Conservation (phyloP, 1,140 invertebrate species). For the Ceratosolen fusciceps region DNA sequence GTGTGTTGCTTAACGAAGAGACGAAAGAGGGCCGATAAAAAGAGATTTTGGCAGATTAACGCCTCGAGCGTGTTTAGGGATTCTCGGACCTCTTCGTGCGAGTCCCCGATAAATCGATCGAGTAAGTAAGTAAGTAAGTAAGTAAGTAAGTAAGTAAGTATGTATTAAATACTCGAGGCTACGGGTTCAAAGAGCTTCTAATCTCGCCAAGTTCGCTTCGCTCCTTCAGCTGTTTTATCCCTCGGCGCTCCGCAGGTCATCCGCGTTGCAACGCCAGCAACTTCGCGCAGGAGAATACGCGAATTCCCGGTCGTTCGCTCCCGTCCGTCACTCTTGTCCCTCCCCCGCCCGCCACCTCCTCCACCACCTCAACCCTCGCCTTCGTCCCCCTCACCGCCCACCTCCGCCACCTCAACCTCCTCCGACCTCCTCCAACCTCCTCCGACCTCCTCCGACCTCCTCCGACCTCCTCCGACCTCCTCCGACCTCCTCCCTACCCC, state of each 20-base stretch:
- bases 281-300: slow-evolving; percentile 57
- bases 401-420: too few species aligned
- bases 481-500: too few species aligned
- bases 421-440: too few species aligned
- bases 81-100: background rate
- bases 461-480: too few species aligned
- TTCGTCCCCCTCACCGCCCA: too few species aligned
- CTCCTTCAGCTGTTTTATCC: slow-evolving; percentile 10
- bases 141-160: too few species aligned
- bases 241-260: slow-evolving; percentile 19
- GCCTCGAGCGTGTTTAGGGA: too few species aligned
- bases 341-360: slow-evolving; percentile 36
- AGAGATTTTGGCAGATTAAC: too few species aligned
- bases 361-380: slow-evolving; percentile 50
- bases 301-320: slow-evolving; percentile 59
- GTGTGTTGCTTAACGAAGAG: too few species aligned
- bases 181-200: slow-evolving; percentile 14
- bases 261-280: background rate
- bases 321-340: slow-evolving; percentile 39
- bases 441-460: too few species aligned
- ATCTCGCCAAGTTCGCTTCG: background rate
- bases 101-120: background rate
- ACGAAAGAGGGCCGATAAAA: too few species aligned
- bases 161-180: slow-evolving; percentile 23
- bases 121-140: too few species aligned